Conservation (phyloP, 2,113 vertebrate genomes). For the Ammodramus savannarum region DNA sequence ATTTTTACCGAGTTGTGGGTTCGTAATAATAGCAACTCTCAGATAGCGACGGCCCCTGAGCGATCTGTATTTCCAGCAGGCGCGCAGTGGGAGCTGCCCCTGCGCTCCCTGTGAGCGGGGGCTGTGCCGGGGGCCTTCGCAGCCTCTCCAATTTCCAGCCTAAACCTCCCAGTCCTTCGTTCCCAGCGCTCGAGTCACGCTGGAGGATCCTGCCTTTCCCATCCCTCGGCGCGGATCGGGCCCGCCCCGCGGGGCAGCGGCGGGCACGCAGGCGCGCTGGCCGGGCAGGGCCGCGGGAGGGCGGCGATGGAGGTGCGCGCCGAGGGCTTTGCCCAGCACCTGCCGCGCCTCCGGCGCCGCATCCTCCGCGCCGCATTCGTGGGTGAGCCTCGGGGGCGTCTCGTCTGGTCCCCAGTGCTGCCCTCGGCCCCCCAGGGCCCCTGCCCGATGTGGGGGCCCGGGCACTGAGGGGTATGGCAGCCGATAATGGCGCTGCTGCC, state of each 20-base stretch:
- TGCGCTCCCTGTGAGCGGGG: neutral
- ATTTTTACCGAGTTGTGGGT: neutral
- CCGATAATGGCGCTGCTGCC: neutral
- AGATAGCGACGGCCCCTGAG: neutral
- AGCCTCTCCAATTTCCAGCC: too few species aligned
- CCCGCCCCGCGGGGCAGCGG: neutral
- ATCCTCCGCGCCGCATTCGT: slow-evolving; percentile 60
- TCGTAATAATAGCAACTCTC: neutral
- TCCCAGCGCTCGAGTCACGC: too few species aligned
- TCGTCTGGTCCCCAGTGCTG: neutral
- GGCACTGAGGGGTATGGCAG: accelerated
- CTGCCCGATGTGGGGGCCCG: accelerated
- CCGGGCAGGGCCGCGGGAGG: neutral
- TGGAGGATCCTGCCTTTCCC: neutral
- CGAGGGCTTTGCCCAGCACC: neutral
- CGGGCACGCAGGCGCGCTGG: neutral
- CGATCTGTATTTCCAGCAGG: too few species aligned
- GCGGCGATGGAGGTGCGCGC: slow-evolving; percentile 61
- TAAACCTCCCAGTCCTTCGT: accelerated
- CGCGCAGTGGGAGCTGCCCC: too few species aligned
- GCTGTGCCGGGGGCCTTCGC: neutral
- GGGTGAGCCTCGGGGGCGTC: slow-evolving; percentile 27
- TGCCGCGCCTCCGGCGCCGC: slow-evolving; percentile 34
- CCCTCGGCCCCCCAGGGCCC: too few species aligned
- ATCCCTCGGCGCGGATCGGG: accelerated